Conservation (phyloP, 2,797 vertebrate genomes). For the Macrochelys suwanniensis region DNA sequence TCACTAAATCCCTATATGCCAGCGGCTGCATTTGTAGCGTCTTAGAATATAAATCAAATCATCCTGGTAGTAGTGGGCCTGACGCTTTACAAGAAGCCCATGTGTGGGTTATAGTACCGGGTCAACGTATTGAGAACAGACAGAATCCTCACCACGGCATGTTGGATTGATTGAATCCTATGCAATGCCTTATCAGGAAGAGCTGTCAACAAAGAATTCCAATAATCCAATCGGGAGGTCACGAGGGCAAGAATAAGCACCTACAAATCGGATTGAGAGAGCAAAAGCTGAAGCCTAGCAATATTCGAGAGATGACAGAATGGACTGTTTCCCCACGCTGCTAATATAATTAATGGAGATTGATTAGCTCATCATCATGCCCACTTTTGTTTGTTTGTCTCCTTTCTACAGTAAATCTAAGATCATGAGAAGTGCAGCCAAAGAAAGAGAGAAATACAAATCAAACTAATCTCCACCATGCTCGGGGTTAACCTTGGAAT, state of each 20-base stretch:
- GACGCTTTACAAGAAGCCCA: conserved; percentile 10
- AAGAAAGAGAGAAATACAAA: conserved; percentile 35
- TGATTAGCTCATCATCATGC: conserved; percentile 34
- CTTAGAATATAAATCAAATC: not conserved
- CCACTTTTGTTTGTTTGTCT: not conserved
- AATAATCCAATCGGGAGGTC: conserved; percentile 80
- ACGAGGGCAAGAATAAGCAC: conserved; percentile 77
- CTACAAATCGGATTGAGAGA: conserved; percentile 74
- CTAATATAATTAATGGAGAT: conserved; percentile 63
- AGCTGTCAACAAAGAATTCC: conserved; percentile 80
- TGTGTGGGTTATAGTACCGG: not conserved
- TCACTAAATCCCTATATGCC: not conserved
- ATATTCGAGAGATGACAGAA: conserved; percentile 75
- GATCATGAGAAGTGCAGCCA: conserved; percentile 20
- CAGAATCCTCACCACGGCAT: conserved; percentile 61
- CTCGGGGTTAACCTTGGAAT: not conserved
- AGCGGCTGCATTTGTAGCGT: not conserved
- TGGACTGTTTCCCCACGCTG: conserved; percentile 58
- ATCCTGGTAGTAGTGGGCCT: not conserved
- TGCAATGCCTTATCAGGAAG: conserved; percentile 76
- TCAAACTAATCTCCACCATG: accelerated
- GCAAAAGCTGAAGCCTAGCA: conserved; percentile 67
- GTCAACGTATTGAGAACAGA: conserved; percentile 10
- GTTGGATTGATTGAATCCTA: conserved; percentile 73
- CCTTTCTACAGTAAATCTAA: not conserved